These are phyloP conservation scores for Xenotilapia leptura DNA, from an alignment of 2,113 vertebrate genomes.

Conservation along the genomic window DNA sequence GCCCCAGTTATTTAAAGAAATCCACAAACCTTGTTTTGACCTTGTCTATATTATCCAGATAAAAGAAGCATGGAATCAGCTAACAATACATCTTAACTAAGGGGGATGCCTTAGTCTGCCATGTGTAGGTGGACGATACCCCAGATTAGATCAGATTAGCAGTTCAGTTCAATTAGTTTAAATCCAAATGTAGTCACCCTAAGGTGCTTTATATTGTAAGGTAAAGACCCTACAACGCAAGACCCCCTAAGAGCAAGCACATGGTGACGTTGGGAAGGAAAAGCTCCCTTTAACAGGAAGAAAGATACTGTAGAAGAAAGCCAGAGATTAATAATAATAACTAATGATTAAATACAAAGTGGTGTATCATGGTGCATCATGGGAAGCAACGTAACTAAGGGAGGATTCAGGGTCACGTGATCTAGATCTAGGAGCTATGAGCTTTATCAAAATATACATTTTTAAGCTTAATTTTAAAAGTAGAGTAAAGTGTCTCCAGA, in stretches of 20 bases:
- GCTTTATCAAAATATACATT: not conserved
- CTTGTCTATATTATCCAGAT: not conserved
- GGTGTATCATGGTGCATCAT: not conserved
- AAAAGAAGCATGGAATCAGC: not conserved
- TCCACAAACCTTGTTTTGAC: not conserved
- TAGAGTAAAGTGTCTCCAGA: not conserved
- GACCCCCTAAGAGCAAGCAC: not conserved
- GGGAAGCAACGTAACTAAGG: not conserved
- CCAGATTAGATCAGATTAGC: not conserved
- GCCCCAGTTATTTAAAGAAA: not conserved
- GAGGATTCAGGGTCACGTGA: not conserved
- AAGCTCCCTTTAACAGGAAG: rapidly evolving
- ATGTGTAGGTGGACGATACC: not conserved
- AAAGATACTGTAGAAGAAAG: not conserved
- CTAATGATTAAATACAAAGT: not conserved
- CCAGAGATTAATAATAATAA: not conserved
- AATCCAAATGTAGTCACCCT: not conserved
- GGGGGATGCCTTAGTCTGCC: not conserved
- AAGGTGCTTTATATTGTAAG: not conserved
- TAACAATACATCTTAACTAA: rapidly evolving
- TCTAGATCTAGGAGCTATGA: not conserved
- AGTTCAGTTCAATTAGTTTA: not conserved
- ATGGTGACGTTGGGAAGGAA: not conserved
- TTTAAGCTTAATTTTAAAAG: not conserved
- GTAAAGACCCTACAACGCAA: not conserved